phyloP scores from a whole-genome alignment of 2,888 invertebrate genomes.

The Hydraecia micacea region DNA sequence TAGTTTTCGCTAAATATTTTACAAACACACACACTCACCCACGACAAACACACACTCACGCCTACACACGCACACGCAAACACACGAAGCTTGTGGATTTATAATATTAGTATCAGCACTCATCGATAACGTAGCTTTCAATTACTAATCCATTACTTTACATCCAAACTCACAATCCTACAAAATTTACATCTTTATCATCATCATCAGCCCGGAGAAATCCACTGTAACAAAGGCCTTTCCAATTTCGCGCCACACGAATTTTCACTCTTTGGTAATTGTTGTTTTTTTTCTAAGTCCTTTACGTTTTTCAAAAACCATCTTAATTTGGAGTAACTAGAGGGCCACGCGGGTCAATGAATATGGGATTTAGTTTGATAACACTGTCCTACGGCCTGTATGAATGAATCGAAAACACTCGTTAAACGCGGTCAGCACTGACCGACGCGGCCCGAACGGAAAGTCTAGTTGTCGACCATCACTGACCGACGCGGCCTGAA shows the following conservation, averaged over 20 bases:
- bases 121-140: no score
- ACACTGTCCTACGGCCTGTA: slow-evolving; percentile 13
- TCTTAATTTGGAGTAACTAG: not conserved
- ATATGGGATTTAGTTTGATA: slow-evolving; percentile 8
- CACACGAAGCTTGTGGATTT: no score
- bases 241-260: not conserved
- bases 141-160: no score
- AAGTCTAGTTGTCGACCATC: not conserved
- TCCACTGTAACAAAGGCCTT: no score
- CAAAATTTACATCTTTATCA: no score
- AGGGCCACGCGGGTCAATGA: slow-evolving; percentile 11
- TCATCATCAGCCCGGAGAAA: no score
- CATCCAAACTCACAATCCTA: no score
- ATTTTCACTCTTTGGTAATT: not conserved
- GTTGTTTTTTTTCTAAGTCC: not conserved
- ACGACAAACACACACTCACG: no score
- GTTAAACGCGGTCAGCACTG: not conserved
- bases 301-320: not conserved
- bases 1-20: no score
- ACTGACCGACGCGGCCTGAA: slow-evolving; percentile 4
- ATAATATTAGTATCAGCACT: no score
- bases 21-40: no score
- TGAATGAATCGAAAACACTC: slow-evolving; percentile 4
- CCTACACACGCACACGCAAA: no score
- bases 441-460: not conserved